Conservation (phyloP, 1,140 invertebrate genomes). For the Nixonia krombeini region DNA sequence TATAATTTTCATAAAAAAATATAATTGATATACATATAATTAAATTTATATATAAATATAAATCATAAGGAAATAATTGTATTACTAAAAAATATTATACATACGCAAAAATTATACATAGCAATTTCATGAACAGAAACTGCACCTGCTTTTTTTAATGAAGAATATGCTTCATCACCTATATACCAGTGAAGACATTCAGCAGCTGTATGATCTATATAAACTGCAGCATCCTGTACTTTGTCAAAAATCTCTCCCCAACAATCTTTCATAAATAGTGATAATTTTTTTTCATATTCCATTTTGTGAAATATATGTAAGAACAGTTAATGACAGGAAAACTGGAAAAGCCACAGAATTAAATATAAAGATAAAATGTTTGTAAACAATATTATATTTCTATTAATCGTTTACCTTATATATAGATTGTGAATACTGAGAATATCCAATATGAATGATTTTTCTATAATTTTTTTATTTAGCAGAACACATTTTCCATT, state of each 20-base stretch:
- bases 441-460: no score
- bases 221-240: constrained; percentile 72
- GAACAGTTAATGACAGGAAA: no score
- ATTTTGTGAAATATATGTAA: constrained; percentile 7
- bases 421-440: no score
- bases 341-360: no score
- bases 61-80: neutral
- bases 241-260: constrained; percentile 69
- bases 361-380: no score
- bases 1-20: no score
- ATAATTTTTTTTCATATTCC: constrained; percentile 38
- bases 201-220: constrained; percentile 71
- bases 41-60: no score
- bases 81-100: constrained; percentile 11
- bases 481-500: no score
- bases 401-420: no score
- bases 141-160: constrained; percentile 71
- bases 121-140: constrained; percentile 73
- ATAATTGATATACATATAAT: no score
- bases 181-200: constrained; percentile 76
- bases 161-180: constrained; percentile 64
- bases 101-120: constrained; percentile 65
- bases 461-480: no score
- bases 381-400: neutral
- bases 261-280: constrained; percentile 54